Evolutionary conservation across 2,888 invertebrate species (phyloP).

Genomic region (Eristalis tenax): DNA sequence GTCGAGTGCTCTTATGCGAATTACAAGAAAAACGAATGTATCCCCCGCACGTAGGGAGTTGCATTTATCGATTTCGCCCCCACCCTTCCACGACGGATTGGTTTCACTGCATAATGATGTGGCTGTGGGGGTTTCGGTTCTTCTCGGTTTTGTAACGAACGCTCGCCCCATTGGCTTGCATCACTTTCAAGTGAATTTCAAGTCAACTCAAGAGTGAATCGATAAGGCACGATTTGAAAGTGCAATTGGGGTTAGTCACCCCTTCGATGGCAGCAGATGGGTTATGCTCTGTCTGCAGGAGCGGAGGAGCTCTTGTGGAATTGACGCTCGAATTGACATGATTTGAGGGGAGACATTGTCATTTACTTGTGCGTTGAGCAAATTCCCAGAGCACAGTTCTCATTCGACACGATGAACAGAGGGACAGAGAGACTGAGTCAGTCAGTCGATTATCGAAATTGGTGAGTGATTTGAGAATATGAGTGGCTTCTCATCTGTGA

Average conservation of each 20-base stretch:
- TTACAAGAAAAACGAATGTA: neutral
- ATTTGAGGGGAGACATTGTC: neutral
- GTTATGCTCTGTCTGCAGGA: neutral
- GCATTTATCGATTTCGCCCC: constrained; percentile 50
- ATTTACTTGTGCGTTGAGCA: neutral
- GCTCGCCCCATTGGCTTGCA: constrained; percentile 34
- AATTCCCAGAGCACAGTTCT: neutral
- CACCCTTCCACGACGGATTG: constrained; percentile 5
- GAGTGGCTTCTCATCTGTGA: too few species aligned
- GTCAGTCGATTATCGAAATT: too few species aligned
- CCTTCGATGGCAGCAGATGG: neutral
- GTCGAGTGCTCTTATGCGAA: neutral
- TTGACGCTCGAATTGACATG: neutral
- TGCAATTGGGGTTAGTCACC: constrained; percentile 50
- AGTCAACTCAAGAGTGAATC: constrained; percentile 35
- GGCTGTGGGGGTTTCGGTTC: constrained; percentile 3
- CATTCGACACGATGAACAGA: neutral
- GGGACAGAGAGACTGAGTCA: too few species aligned
- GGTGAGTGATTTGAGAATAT: too few species aligned
- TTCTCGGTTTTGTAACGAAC: neutral
- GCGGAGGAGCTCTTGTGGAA: neutral
- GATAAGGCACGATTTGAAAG: constrained; percentile 54
- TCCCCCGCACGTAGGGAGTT: neutral
- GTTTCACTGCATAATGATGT: neutral
- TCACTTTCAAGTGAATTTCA: constrained; percentile 34